Conservation (phyloP, 2,113 vertebrate genomes). For the Ammospiza caudacuta region DNA sequence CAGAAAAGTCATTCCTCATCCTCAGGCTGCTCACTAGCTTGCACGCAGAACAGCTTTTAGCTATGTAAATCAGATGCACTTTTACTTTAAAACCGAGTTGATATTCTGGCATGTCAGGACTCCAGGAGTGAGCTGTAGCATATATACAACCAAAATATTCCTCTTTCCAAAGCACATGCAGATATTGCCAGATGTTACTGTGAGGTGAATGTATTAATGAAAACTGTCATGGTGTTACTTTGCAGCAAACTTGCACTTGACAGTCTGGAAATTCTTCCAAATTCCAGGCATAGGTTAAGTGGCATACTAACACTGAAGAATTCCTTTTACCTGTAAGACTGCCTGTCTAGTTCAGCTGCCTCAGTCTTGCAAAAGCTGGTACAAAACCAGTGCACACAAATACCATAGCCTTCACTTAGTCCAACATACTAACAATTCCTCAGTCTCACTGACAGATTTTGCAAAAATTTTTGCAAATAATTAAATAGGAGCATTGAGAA, state of each 20-base stretch:
- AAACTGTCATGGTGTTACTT: not conserved
- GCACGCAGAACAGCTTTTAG: not conserved
- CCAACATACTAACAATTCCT: not conserved
- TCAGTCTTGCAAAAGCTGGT: not conserved
- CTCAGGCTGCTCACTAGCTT: not conserved
- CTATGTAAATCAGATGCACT: rapidly evolving
- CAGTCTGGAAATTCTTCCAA: not conserved
- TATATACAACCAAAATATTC: not conserved
- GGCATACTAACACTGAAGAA: not conserved
- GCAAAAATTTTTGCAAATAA: not conserved
- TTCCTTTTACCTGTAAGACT: not conserved
- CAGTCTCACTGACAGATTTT: not conserved
- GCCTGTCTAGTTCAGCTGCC: not conserved
- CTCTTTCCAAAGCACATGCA: not conserved
- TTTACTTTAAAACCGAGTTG: rapidly evolving
- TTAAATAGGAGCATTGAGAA: not conserved
- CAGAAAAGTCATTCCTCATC: not conserved
- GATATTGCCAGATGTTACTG: not conserved
- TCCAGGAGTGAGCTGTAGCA: not conserved
- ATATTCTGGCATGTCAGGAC: not conserved
- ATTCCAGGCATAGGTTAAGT: not conserved
- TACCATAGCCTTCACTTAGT: not conserved
- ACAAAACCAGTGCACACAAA: not conserved
- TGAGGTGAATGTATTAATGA: not conserved
- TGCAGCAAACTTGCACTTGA: not conserved